phyloP scores from a whole-genome alignment of 2,888 invertebrate genomes.

The Archaeoteleia sp. region DNA sequence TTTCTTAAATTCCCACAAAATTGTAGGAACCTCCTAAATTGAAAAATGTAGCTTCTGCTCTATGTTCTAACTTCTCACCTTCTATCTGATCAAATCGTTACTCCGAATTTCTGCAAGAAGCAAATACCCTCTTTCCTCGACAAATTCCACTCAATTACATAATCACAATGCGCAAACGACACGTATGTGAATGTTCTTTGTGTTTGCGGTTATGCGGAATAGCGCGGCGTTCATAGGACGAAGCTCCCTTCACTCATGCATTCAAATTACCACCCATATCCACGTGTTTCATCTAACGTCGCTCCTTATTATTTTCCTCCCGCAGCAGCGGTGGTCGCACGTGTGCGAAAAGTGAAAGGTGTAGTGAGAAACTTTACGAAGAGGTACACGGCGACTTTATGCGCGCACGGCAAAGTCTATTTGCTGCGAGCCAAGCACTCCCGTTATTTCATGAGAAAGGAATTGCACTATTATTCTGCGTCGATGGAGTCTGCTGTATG shows the following conservation, averaged over 20 bases:
- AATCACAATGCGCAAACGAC: constrained; percentile 7
- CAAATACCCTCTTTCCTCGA: no score
- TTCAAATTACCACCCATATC: constrained; percentile 57
- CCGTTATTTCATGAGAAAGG: constrained; percentile 53
- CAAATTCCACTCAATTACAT: no score
- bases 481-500: constrained; percentile 43
- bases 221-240: constrained; percentile 28
- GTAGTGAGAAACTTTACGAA: constrained; percentile 19
- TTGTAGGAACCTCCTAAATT: no score
- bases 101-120: no score
- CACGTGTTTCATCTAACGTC: constrained; percentile 48
- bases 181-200: constrained; percentile 14
- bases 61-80: no score
- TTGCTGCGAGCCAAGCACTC: constrained; percentile 23
- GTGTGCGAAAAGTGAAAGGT: constrained; percentile 65
- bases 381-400: constrained; percentile 30
- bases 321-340: constrained; percentile 43
- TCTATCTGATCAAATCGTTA: no score
- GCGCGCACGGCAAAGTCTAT: constrained; percentile 9
- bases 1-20: no score
- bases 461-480: constrained; percentile 51
- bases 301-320: constrained; percentile 57
- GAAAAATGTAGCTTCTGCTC: no score
- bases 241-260: constrained; percentile 55
- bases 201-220: constrained; percentile 41